Evolutionary conservation across 2,888 invertebrate species (phyloP), one percentile per base, ranked within the genome.

Genomic region (Drosophila demipolita): DNA sequence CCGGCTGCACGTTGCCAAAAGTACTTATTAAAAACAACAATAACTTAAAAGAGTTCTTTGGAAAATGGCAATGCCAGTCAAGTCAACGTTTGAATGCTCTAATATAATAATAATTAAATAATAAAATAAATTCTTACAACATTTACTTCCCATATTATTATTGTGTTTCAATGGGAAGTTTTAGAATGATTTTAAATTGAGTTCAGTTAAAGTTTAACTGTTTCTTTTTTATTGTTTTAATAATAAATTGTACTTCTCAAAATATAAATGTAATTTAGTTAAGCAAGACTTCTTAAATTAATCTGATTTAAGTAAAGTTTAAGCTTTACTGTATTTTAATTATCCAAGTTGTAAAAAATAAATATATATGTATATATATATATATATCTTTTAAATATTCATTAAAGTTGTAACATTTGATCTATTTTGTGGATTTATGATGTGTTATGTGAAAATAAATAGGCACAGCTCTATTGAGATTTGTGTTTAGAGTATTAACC

Each of bases 21-120:
- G 76, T 68, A 76, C 76, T 73, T 76, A 76, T 73, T 76, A 65
- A 76, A 76, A 76, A 59, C 76, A 75, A 76, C 76, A 76, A 61
- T 54, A 75, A 64, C 75, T 66, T 72, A 36, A 61, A 62, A 76
- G 33, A 52, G 33, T 68, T 65, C 68, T 72, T 57, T 53, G 32
- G 7, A 33, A 36, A 50, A 5, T 45, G 36, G 0, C 2, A 45
- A 42, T 17, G 15, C 3, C 3, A 38, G 15, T 2, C 15, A 9
- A 55, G 49, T 7, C 1, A 59, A 66, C 8, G 0, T 1, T 4
- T 5, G 7, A 55, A 59, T 75, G 32, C 74, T 12, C 74, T 75
- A 20, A 20, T 9, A 8, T 35, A 15, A 12, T 4, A 35, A 11
- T 2, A 26, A 38, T 7, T 8, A 49, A 26, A 49, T 49, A 49